Evolutionary conservation across 2,888 invertebrate genomes (phyloP), one percentile per base, ranked within the genome.

Genomic region (Brachypalpus laphriformis): DNA sequence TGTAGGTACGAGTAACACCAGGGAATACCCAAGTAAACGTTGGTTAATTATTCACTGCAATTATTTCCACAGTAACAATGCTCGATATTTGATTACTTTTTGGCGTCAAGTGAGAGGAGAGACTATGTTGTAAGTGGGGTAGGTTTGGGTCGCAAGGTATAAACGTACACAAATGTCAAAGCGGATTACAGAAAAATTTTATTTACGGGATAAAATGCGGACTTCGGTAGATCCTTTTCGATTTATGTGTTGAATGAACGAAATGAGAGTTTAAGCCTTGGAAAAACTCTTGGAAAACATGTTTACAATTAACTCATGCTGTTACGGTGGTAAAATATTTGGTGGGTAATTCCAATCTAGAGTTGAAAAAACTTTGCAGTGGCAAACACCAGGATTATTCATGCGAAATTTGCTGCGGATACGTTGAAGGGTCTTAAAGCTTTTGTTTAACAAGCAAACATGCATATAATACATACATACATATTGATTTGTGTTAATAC

Each of bases 31-130:
- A 70, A 45, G 65, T 45, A 34, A 71, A 63, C 76, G 11, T 7
- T 20, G 28, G 22, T 16, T 59, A 81, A 56, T 75, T 57, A 63
- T 56, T 61, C 47, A 49, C 65, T 80, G 57, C 56, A 78, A 81
- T 82, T 76, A 71, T 70, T 76, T 82, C 42, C 49, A 42, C 61
- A 47, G 76, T 59, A 82, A 63, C 82, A 75, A 82, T 70, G 25
- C 75, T 51, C 63, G 82, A 76, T 70, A 82, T 70, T 82, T 76
- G 82, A 82, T 76, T 82, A 81, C 75, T 25, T 75, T 75, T 49
- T 37, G 42, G 20, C n/a, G 28, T 31, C 42, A 49, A 14, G 40
- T 11, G 57, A 28, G 42, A 42, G 63, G 16, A 28, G 63, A 31
- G 18, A 18, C 37, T 65, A 40, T 14, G 20, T 34, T 11, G 34